These are phyloP conservation scores for Lasius fuliginosus DNA, from an alignment of 2,888 invertebrate species.

Conservation along the genomic window DNA sequence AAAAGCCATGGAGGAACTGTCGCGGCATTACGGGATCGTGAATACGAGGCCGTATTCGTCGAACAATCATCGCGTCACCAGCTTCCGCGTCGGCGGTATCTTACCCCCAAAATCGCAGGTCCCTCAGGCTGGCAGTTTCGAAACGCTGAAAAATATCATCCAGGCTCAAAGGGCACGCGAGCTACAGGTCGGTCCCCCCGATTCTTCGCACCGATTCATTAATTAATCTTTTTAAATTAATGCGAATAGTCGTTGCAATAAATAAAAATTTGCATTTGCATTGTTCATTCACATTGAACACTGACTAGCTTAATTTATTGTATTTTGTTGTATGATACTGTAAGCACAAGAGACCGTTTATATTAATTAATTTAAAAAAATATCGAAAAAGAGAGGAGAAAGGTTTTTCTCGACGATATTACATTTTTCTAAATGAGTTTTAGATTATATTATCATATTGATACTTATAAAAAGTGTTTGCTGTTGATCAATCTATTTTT, in stretches of 20 bases:
- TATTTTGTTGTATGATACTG: not conserved
- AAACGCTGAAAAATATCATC: constrained; percentile 93
- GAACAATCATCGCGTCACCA: constrained; percentile 84
- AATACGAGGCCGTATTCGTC: constrained; percentile 83
- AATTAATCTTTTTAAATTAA: not conserved
- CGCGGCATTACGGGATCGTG: constrained; percentile 87
- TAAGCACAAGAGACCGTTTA: not conserved
- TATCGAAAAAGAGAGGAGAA: not conserved
- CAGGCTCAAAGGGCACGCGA: constrained; percentile 92
- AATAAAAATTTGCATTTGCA: not conserved
- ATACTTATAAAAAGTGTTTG: not conserved
- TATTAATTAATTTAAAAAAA: not conserved
- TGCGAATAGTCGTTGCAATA: not conserved
- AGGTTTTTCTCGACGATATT: not conserved
- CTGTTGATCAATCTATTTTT: not conserved
- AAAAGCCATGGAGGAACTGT: constrained; percentile 87
- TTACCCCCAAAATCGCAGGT: constrained; percentile 74
- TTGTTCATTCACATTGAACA: not conserved
- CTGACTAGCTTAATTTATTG: not conserved
- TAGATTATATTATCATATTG: not conserved
- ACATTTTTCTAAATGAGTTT: not conserved
- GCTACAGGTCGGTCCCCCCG: constrained; percentile 84
- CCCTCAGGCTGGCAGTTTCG: constrained; percentile 88
- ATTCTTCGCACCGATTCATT: not conserved
- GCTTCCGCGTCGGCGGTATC: constrained; percentile 72